Evolutionary conservation across 2,113 vertebrate species (phyloP), one percentile per base, ranked within the genome.

Genomic region (Vidua macroura): DNA sequence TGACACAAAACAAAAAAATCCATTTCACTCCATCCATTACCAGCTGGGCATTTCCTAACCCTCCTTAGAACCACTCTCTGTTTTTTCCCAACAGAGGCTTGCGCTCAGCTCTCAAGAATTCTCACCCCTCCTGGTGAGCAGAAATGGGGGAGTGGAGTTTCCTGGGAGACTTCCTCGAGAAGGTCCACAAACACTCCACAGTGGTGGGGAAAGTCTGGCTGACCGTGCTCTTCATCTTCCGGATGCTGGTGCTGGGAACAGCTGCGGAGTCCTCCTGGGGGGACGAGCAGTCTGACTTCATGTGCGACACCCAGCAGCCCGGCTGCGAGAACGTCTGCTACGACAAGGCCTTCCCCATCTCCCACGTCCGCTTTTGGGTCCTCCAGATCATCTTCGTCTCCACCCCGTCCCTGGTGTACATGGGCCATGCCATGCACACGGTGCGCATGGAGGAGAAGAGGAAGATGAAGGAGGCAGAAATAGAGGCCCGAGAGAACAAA

Each of bases 381-480:
- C 98, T 99, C 27, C 99, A 99, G 98, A 99, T 99, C 58, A 99
- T 99, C 87, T 99, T 99, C 5, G 99, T 99, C 22, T 99, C 99
- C 95, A 99, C 99, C 0, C 99, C 99, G 0, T 99, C 99, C 1
- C 98, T 99, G 51, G 98, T 99, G 76, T 99, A 99, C 97, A 99
- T 99, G 99, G 99, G 98, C 85, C 99, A 99, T 0, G 99, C 99
- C 5, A 98, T 99, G 98, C 99, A 99, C 95, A 98, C 88, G 0
- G 98, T 99, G 55, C 98, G 98, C 31, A 95, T 97, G 95, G 98
- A 99, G 95, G 99, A 99, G 97, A 99, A 99, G 90, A 97, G 92
- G 53, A 97, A 92, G 81, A 96, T 97, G 74, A 97, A 79, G 58
- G 98, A 98, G 74, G 97, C 97, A 2, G 98, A 97, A 46, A 91